phyloP scores from a whole-genome alignment of 2,113 vertebrate species.

The Raja brachyura region DNA sequence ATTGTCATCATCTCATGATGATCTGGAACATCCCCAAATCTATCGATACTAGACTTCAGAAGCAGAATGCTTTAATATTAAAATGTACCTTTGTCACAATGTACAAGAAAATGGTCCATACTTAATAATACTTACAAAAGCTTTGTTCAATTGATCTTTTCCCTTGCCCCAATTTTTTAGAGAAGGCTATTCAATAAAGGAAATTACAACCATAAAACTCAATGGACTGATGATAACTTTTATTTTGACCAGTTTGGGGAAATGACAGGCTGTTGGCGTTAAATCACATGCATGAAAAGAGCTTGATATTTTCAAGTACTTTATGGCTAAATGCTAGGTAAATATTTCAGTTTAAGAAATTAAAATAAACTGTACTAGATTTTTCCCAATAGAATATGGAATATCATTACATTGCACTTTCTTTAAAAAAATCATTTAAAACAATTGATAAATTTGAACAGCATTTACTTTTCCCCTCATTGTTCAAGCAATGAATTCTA shows the following conservation, averaged over 20 bases:
- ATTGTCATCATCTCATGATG: not conserved
- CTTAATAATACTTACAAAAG: not conserved
- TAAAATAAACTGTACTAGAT: not conserved
- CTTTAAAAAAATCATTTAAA: not conserved
- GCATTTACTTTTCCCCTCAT: not conserved
- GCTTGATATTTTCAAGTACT: not conserved
- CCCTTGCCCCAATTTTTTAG: not conserved
- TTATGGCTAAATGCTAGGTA: not conserved
- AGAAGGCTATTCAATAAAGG: not conserved
- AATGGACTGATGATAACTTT: not conserved
- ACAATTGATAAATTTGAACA: conserved; percentile 18
- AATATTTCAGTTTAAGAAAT: conserved; percentile 19
- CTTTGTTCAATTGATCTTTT: not conserved
- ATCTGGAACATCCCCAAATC: too few relatives aligned
- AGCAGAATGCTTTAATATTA: too few relatives aligned
- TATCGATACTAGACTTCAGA: too few relatives aligned
- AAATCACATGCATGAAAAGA: not conserved
- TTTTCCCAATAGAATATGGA: not conserved
- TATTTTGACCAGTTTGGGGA: not conserved
- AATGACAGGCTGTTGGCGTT: not conserved
- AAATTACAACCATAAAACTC: not conserved
- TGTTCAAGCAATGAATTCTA: not conserved
- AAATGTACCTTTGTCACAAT: too few relatives aligned
- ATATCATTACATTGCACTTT: not conserved
- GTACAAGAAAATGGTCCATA: too few relatives aligned